These are phyloP conservation scores for Tetrao urogallus DNA, from an alignment of 2,113 vertebrate genomes.

Conservation along the genomic window DNA sequence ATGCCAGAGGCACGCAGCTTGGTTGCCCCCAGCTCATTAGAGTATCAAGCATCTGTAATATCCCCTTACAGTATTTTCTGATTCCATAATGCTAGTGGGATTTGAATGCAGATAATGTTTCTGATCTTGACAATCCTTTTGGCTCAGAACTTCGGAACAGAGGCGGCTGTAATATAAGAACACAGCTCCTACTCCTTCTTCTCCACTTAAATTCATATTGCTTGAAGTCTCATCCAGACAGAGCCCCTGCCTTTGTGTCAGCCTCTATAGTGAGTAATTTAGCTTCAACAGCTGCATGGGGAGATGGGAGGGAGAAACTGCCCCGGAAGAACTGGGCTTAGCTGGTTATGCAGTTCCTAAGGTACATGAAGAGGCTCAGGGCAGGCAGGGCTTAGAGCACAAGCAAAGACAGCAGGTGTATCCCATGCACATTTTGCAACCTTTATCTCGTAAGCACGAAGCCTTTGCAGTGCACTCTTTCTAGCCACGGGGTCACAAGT, in stretches of 20 bases:
- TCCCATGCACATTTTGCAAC: background rate
- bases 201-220: background rate
- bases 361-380: background rate
- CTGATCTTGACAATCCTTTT: conserved; percentile 50
- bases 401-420: background rate
- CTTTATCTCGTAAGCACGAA: background rate
- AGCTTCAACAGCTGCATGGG: conserved; percentile 5
- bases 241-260: conserved; percentile 1
- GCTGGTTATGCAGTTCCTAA: background rate
- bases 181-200: background rate
- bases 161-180: conserved; percentile 43
- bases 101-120: conserved; percentile 51
- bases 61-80: conserved; percentile 49
- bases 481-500: background rate
- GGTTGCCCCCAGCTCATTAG: conserved; percentile 31
- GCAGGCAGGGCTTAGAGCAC: background rate
- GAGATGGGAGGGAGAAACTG: background rate
- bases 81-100: conserved; percentile 29
- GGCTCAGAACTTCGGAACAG: conserved; percentile 24
- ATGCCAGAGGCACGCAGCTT: background rate
- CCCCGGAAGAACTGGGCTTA: background rate
- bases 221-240: background rate
- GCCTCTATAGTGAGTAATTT: background rate
- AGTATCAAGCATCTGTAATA: conserved; percentile 52
- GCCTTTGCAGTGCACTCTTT: background rate